Evolutionary conservation across 2,888 invertebrate species (phyloP).

Genomic region (Parapristionchus giblindavisi): DNA sequence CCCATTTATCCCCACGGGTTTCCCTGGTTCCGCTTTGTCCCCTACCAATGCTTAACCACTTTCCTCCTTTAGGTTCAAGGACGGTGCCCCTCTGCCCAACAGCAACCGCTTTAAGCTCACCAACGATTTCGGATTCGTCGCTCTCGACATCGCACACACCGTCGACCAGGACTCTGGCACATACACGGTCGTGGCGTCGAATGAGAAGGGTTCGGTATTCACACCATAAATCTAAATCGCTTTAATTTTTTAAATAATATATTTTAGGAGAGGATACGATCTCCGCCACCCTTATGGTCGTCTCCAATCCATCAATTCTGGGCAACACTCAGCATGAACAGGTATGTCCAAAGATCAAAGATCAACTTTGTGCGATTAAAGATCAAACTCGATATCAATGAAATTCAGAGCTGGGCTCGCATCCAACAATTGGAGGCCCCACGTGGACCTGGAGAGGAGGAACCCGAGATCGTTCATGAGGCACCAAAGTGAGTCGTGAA

Average conservation of each 20-base stretch:
- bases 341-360: slow-evolving; percentile 87
- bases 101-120: slow-evolving; percentile 63
- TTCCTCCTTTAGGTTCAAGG: slow-evolving; percentile 70
- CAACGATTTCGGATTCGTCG: slow-evolving; percentile 89
- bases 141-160: slow-evolving; percentile 87
- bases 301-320: slow-evolving; percentile 70
- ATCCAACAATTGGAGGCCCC: no score
- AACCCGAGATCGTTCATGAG: slow-evolving; percentile 73
- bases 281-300: slow-evolving; percentile 60
- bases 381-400: slow-evolving; percentile 23
- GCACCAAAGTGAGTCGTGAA: no score
- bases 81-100: slow-evolving; percentile 65
- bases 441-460: slow-evolving; percentile 58
- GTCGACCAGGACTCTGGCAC: slow-evolving; percentile 76
- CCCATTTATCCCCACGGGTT: no score
- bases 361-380: slow-evolving; percentile 7
- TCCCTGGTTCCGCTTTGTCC: no score
- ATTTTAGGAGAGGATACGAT: slow-evolving; percentile 52
- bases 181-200: slow-evolving; percentile 61
- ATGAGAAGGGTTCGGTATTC: slow-evolving; percentile 50
- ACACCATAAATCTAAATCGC: neutral
- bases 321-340: slow-evolving; percentile 92
- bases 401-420: no score
- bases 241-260: neutral
- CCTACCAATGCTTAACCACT: no score